Percentiles rank a stretch among this genome's conserved stretches.
These are phyloP conservation scores for Castor canadensis DNA, from an alignment of 2,113 vertebrate species.

Conservation along the genomic window DNA sequence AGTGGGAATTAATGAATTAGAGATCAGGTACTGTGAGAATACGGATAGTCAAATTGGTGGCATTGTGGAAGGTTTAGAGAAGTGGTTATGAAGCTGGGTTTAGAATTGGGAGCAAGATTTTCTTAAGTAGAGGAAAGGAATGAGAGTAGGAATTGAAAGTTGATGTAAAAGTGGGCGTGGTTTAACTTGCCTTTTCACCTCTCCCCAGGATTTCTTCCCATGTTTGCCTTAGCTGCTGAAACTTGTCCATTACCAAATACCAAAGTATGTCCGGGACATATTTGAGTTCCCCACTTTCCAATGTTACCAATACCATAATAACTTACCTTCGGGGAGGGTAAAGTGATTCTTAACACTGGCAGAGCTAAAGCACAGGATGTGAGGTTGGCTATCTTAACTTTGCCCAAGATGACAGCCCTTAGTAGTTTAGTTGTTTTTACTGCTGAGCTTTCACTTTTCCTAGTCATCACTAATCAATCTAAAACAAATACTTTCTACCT, in stretches of 20 bases:
- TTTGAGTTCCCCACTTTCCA: not conserved
- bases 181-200: not conserved
- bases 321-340: not conserved
- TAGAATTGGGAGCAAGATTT: not conserved
- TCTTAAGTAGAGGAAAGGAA: not conserved
- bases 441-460: not conserved
- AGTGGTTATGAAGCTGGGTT: not conserved
- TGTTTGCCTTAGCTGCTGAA: not conserved
- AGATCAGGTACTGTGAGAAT: not conserved
- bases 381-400: not conserved
- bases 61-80: not conserved
- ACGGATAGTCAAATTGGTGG: not conserved
- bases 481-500: not conserved
- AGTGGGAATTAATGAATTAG: not conserved
- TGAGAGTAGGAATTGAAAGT: not conserved
- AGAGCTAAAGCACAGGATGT: not conserved
- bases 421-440: not conserved
- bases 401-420: not conserved
- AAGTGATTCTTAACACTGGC: not conserved
- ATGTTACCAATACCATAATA: not conserved
- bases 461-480: not conserved
- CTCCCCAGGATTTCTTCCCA: not conserved
- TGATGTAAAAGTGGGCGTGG: not conserved
- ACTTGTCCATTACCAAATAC: not conserved
- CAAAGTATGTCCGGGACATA: not conserved